A percentile compares a stretch with the other conserved stretches of the same genome.
Evolutionary conservation across 2,797 vertebrate species (phyloP).

Genomic region (Phrynocephalus vlangalii): DNA sequence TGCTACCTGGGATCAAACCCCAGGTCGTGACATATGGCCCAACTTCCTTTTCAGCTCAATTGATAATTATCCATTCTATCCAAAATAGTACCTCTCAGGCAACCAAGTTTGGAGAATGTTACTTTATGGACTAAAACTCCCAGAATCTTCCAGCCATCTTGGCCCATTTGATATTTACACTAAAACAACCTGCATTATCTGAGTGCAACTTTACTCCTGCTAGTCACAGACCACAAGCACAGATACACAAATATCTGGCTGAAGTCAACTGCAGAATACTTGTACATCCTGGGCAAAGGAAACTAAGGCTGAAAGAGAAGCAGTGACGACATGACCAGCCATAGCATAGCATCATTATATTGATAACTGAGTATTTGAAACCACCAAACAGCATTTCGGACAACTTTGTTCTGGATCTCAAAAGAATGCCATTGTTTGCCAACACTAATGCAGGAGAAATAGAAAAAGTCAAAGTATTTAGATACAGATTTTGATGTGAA

Average conservation of each 20-base stretch:
- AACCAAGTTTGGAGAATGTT: neutral
- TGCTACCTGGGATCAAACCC: too few relatives aligned
- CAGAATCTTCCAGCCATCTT: neutral
- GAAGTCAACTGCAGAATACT: too few relatives aligned
- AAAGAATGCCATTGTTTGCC: neutral
- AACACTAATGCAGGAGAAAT: neutral
- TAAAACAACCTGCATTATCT: too few relatives aligned
- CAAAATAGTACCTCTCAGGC: too few relatives aligned
- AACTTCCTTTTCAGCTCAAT: too few relatives aligned
- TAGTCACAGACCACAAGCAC: too few relatives aligned
- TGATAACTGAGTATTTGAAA: too few relatives aligned
- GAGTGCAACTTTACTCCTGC: too few relatives aligned
- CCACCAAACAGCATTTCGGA: neutral
- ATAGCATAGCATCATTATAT: too few relatives aligned
- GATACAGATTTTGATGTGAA: neutral
- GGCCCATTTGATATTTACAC: neutral
- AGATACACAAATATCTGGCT: too few relatives aligned
- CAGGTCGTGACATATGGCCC: too few relatives aligned
- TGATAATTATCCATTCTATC: too few relatives aligned
- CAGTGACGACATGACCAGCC: neutral
- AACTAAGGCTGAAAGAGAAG: neutral
- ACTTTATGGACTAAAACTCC: neutral
- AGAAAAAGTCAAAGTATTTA: neutral
- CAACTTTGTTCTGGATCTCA: neutral
- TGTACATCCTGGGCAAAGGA: neutral